Percentiles rank a stretch among this genome's conserved stretches.
Conservation (phyloP, 2,113 vertebrate genomes). For the Delphinus delphis region DNA sequence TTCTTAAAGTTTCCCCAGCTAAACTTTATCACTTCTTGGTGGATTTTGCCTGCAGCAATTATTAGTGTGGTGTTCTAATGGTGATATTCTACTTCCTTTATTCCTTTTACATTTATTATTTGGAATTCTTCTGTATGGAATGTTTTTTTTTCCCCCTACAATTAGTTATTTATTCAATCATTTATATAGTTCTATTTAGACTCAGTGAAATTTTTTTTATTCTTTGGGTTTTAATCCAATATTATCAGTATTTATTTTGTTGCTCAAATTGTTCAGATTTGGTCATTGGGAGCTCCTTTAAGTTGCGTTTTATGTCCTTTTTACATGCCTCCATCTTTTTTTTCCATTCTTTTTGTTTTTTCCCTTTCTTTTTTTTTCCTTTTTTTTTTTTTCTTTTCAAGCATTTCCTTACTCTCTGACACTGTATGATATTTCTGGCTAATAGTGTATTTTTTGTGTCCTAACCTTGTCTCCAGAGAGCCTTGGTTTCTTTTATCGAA, state of each 20-base stretch:
- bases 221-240: neutral
- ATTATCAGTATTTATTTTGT: neutral
- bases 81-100: neutral
- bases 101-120: neutral
- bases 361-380: too few relatives aligned
- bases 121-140: neutral
- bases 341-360: too few relatives aligned
- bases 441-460: neutral
- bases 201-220: neutral
- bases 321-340: neutral
- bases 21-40: neutral
- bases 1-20: neutral
- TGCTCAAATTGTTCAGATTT: neutral
- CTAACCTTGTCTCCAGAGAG: neutral
- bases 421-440: neutral
- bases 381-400: neutral
- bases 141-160: neutral
- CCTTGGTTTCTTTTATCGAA: neutral
- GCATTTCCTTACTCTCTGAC: neutral
- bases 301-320: neutral
- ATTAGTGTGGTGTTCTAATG: neutral
- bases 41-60: neutral
- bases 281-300: neutral
- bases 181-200: neutral
- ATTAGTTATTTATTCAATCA: neutral